Evolutionary conservation across 2,113 vertebrate genomes (phyloP), one percentile per base, ranked within the genome.

Genomic region (Glaucomys volans): DNA sequence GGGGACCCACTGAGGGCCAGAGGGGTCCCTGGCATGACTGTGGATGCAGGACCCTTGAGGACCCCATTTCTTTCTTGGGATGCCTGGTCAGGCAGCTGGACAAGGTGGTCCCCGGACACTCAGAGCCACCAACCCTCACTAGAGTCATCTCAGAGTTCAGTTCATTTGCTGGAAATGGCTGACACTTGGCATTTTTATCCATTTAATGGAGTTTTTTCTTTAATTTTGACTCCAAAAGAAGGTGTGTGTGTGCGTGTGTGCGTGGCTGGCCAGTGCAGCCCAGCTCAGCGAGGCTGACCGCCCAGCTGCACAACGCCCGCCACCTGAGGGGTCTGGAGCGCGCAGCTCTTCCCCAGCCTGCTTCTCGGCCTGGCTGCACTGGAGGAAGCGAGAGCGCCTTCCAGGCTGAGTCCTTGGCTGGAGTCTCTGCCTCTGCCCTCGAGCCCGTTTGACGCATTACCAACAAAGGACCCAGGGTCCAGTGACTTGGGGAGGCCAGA

Each of bases 101-200:
- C 16, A 5, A 30, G 22, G 42, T 50, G 40, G 5, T 42, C 44
- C 35, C 24, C 0, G 16, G 44, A 0, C 40, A 67, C 75, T 69
- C 20, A 81, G 92, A 90, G 93, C 95, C 91, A 42, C 44, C 92
- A 87, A 4, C 92, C 95, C 88, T 97, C 96, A 95, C 95, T 90
- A 81, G 18, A 89, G 91, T 87, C 57, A 3, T 35, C 50, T 44
- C 94, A 13, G 2, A 35, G 88, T 85, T 93, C 94, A 59, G 24
- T 2, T 59, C 22, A 26, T 37, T 82, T 47, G 62, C 87, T 92
- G 79, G 28, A 59, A 59, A 59, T 26, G 7, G 57, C 57, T 62
- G 26, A 62, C 44, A 2, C 62, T 94, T 94, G 93, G 95, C 95
- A 66, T 28, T 26, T 87, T 80, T 79, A 82, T 86, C 94, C 84